A percentile compares a stretch with the other conserved stretches of the same genome.
Evolutionary conservation across 2,888 invertebrate genomes (phyloP).

Genomic region (Caenorhabditis doughertyi): DNA sequence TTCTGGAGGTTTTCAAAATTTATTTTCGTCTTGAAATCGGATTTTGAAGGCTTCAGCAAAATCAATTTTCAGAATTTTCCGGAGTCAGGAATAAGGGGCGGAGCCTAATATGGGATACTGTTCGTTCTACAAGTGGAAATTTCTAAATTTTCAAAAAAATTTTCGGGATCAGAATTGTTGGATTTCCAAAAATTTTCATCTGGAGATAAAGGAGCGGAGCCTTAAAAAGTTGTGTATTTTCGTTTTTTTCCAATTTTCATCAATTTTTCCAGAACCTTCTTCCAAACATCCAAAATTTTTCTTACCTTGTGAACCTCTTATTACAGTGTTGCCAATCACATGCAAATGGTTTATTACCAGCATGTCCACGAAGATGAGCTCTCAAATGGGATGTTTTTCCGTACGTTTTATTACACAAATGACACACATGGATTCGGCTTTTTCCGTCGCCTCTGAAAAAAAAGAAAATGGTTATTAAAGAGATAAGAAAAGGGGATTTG

Average conservation of each 20-base stretch:
- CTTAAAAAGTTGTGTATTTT: no score
- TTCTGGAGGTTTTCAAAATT: not conserved
- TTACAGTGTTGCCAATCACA: slow-evolving; percentile 81
- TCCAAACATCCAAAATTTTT: not conserved
- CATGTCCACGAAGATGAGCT: slow-evolving; percentile 73
- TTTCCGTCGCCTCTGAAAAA: slow-evolving; percentile 72
- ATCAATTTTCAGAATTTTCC: no score
- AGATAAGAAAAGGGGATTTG: not conserved
- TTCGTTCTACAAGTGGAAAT: no score
- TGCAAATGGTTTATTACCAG: slow-evolving; percentile 82
- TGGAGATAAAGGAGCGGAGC: no score
- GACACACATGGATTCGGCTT: slow-evolving; percentile 80
- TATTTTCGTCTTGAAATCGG: no score
- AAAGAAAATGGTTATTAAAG: not conserved
- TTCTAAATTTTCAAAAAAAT: no score
- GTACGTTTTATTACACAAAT: slow-evolving; percentile 81
- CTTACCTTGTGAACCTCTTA: slow-evolving; percentile 80
- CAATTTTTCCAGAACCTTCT: slow-evolving; percentile 12
- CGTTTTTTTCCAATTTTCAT: no score
- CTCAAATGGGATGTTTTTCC: slow-evolving; percentile 72
- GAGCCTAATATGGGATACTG: no score
- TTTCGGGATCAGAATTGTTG: no score
- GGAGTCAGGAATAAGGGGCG: no score
- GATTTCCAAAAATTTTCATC: no score
- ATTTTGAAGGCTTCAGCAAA: no score